These are phyloP conservation scores for Melanerpes aurifrons DNA, from an alignment of 2,113 vertebrate genomes.

Conservation along the genomic window DNA sequence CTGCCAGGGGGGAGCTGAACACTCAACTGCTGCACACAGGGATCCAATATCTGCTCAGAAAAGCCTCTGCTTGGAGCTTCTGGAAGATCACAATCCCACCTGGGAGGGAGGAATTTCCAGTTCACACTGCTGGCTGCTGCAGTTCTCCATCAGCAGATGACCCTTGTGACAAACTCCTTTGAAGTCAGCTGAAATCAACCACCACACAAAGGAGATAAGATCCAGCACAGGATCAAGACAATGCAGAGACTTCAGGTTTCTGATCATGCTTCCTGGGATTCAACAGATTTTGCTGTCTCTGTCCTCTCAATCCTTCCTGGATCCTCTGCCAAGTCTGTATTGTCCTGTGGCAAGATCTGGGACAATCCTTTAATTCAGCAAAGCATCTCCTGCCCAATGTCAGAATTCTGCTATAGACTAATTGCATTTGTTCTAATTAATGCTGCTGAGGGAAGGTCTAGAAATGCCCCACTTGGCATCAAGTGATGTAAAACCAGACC, in stretches of 20 bases:
- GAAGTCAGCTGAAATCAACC: neutral
- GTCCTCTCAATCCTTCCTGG: neutral
- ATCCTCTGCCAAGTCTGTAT: neutral
- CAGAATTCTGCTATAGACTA: conserved; percentile 20
- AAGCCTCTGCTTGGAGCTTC: neutral
- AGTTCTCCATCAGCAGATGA: neutral
- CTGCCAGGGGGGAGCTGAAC: neutral
- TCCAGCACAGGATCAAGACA: neutral
- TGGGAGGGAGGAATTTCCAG: neutral
- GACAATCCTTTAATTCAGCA: conserved; percentile 11
- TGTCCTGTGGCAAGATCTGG: neutral
- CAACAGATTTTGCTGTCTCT: neutral
- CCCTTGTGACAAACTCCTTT: neutral
- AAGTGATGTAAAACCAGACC: neutral
- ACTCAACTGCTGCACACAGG: neutral
- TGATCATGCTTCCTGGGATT: neutral
- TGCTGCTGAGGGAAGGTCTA: neutral
- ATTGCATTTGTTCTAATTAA: conserved; percentile 31
- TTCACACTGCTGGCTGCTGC: neutral
- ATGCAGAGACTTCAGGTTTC: neutral
- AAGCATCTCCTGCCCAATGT: conserved; percentile 13
- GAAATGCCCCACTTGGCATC: conserved; percentile 3
- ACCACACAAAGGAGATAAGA: neutral
- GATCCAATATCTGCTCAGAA: neutral
- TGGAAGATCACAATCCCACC: neutral